A percentile compares a stretch with the other conserved stretches of the same genome.
These are phyloP conservation scores for Entelurus aequoreus DNA, from an alignment of 2,113 vertebrate species.

Conservation along the genomic window DNA sequence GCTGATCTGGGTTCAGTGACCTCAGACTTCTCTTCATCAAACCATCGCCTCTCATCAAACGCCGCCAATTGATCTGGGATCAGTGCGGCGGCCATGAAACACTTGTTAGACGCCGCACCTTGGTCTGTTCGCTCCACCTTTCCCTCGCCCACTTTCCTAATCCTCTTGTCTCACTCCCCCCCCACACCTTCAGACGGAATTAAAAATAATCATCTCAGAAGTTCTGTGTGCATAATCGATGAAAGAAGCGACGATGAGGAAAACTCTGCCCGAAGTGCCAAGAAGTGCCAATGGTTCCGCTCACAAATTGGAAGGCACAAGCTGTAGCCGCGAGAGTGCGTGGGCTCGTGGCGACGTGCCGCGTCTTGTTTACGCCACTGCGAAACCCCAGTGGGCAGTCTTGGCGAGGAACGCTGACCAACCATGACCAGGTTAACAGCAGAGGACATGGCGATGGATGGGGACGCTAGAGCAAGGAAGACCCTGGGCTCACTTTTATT, in stretches of 20 bases:
- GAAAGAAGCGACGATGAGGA: slow-evolving; percentile 22
- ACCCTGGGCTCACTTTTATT: no score
- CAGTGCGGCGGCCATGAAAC: slow-evolving; percentile 27
- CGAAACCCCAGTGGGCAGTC: no score
- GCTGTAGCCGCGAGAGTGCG: neutral
- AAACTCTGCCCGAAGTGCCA: slow-evolving; percentile 39
- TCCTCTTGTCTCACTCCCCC: slow-evolving; percentile 6
- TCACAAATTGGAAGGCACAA: slow-evolving; percentile 36
- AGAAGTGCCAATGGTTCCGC: slow-evolving; percentile 40
- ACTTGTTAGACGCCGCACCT: slow-evolving; percentile 34
- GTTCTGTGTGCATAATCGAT: slow-evolving; percentile 39
- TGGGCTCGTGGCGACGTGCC: neutral
- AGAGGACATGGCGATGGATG: no score
- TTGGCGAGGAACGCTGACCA: no score
- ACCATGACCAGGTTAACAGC: no score
- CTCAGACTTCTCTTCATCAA: slow-evolving; percentile 48
- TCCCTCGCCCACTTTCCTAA: slow-evolving; percentile 5
- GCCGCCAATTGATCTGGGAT: slow-evolving; percentile 39
- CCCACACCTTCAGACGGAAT: slow-evolving; percentile 14
- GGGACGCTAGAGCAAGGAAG: no score
- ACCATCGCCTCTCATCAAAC: slow-evolving; percentile 36
- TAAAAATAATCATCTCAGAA: slow-evolving; percentile 25
- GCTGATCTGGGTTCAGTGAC: slow-evolving; percentile 55
- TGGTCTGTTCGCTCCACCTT: slow-evolving; percentile 12
- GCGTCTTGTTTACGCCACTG: no score